These are phyloP conservation scores for Bufo gargarizans DNA, from an alignment of 2,113 vertebrate species.

Conservation along the genomic window DNA sequence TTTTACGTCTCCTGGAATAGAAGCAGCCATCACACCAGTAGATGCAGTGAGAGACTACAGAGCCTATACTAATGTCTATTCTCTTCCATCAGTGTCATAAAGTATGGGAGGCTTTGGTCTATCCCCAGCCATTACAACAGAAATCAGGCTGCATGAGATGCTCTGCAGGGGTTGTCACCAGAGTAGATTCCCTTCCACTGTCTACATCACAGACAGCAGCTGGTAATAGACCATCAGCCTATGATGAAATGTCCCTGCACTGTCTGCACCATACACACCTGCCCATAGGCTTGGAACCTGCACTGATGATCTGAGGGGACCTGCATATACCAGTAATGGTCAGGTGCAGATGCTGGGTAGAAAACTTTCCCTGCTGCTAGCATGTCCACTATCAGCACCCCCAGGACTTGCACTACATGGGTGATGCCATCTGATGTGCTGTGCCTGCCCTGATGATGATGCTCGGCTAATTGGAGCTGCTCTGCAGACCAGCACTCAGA, in stretches of 20 bases:
- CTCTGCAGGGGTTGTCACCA: background rate
- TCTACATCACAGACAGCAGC: background rate
- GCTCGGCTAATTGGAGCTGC: background rate
- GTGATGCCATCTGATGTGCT: background rate
- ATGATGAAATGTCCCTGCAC: background rate
- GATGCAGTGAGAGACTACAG: no score
- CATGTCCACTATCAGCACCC: background rate
- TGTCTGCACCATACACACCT: background rate
- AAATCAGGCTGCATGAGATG: background rate
- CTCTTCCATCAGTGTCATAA: background rate
- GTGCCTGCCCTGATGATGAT: slow-evolving; percentile 25
- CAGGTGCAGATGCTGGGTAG: no score
- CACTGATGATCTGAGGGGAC: no score
- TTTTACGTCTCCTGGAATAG: no score
- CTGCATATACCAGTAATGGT: no score
- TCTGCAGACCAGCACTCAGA: background rate
- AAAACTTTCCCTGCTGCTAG: no score
- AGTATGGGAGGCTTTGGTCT: background rate
- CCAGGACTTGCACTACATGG: background rate
- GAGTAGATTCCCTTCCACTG: background rate
- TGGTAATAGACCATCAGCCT: background rate
- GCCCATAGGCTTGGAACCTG: background rate
- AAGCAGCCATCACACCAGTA: no score
- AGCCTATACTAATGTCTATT: background rate
- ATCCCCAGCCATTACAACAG: background rate